A percentile compares a stretch with the other conserved stretches of the same genome.
phyloP scores from a whole-genome alignment of 2,797 vertebrate genomes.

The Saxicola maurus region DNA sequence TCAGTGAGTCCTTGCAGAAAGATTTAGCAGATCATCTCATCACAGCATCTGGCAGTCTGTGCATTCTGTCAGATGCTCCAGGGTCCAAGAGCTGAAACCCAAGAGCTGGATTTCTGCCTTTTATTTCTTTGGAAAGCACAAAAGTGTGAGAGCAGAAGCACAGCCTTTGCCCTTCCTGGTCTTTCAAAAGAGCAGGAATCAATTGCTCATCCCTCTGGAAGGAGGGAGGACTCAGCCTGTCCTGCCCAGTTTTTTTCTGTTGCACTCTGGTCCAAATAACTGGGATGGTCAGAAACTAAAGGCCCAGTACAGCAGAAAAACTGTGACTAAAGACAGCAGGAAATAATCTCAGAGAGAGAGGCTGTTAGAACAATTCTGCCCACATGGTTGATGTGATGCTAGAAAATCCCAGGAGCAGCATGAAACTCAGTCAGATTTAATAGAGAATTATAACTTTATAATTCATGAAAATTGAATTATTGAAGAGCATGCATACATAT shows the following conservation, averaged over 20 bases:
- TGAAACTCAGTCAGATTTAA: not conserved
- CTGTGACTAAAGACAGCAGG: not conserved
- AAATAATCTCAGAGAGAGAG: not conserved
- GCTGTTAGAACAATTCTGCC: not conserved
- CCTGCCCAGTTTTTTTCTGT: not conserved
- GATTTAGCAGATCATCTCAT: not conserved
- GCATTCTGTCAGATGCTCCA: not conserved
- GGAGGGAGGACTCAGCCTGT: not conserved
- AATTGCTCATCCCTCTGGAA: not conserved
- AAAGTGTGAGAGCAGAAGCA: not conserved
- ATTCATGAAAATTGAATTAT: constrained; percentile 5
- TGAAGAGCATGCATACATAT: not conserved
- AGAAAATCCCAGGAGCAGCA: constrained; percentile 2
- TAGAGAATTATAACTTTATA: not conserved
- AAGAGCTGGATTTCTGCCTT: not conserved
- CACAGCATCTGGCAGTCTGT: not conserved
- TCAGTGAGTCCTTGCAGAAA: not conserved
- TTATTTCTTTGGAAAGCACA: not conserved
- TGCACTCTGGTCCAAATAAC: not conserved
- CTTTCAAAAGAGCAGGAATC: not conserved
- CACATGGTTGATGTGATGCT: not conserved
- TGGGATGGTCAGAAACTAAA: not conserved
- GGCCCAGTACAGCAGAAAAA: not conserved
- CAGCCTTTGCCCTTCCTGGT: not conserved
- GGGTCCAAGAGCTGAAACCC: not conserved